Conservation (phyloP, 2,888 invertebrate genomes). For the Mystacides longicornis region DNA sequence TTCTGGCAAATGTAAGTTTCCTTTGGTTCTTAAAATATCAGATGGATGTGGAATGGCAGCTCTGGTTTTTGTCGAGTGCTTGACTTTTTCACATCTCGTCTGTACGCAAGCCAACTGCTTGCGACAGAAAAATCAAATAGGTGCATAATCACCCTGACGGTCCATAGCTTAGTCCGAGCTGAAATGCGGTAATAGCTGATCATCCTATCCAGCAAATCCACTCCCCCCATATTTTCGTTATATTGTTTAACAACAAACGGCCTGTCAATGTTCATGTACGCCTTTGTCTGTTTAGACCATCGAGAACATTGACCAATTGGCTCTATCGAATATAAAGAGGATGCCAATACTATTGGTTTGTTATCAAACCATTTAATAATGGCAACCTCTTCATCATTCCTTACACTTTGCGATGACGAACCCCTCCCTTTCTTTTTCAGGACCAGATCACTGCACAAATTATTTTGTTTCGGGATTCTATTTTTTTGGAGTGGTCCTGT, state of each 20-base stretch:
- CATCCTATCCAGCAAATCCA: neutral
- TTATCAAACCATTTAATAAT: conserved; percentile 4
- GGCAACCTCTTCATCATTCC: neutral
- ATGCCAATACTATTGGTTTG: neutral
- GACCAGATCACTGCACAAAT: neutral
- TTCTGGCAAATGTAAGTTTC: neutral
- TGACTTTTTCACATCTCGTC: neutral
- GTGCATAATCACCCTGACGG: neutral
- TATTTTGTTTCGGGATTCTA: neutral
- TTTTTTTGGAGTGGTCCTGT: conserved; percentile 1
- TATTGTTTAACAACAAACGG: neutral
- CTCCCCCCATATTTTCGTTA: neutral
- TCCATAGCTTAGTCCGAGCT: neutral
- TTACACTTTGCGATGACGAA: neutral
- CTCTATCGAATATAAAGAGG: neutral
- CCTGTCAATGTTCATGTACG: neutral
- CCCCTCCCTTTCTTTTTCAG: neutral
- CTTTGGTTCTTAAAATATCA: conserved; percentile 1
- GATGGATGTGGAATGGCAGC: neutral
- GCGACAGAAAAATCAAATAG: neutral
- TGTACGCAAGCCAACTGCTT: neutral
- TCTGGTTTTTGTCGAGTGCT: neutral
- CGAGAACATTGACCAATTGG: neutral
- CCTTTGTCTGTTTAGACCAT: neutral
- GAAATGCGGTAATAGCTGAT: neutral